A percentile compares a stretch with the other conserved stretches of the same genome.
These are phyloP conservation scores for Characodon lateralis DNA, from an alignment of 2,797 vertebrate species.

Conservation along the genomic window DNA sequence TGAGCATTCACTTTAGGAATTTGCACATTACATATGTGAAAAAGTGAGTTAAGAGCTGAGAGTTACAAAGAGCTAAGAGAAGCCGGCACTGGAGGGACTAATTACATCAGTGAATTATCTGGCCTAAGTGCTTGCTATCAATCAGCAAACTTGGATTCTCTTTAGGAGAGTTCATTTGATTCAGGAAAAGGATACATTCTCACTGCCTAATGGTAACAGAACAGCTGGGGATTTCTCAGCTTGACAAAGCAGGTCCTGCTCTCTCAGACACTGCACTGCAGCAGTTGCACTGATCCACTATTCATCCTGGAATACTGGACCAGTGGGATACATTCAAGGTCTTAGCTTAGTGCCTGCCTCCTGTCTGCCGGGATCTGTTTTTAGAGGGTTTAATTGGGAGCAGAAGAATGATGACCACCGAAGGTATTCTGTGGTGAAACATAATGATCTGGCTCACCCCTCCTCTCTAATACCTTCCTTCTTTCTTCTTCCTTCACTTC, in stretches of 20 bases:
- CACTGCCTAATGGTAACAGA: constrained; percentile 52
- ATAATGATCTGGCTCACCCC: constrained; percentile 50
- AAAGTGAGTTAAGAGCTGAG: background rate
- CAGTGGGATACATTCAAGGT: constrained; percentile 72
- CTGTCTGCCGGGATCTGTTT: constrained; percentile 60
- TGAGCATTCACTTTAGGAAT: background rate
- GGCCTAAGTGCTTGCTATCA: constrained; percentile 47
- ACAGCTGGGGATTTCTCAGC: constrained; percentile 63
- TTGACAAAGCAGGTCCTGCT: constrained; percentile 54
- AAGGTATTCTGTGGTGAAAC: constrained; percentile 56
- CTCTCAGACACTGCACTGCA: constrained; percentile 45
- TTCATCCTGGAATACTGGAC: constrained; percentile 76
- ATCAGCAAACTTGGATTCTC: constrained; percentile 51
- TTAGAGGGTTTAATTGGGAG: constrained; percentile 77
- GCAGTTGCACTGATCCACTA: constrained; percentile 63
- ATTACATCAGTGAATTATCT: constrained; percentile 57
- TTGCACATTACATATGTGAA: constrained; percentile 14
- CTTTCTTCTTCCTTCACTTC: constrained; percentile 28
- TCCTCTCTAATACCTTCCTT: constrained; percentile 35
- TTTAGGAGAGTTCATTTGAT: constrained; percentile 56
- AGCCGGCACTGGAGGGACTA: constrained; percentile 19
- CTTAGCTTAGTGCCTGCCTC: constrained; percentile 64
- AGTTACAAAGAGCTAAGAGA: constrained; percentile 19
- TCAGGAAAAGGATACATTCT: constrained; percentile 51
- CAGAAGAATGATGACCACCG: constrained; percentile 58